Base-by-base conservation (phyloP, 2,113 vertebrate genomes). In the Pholis gunnellus region DNA sequence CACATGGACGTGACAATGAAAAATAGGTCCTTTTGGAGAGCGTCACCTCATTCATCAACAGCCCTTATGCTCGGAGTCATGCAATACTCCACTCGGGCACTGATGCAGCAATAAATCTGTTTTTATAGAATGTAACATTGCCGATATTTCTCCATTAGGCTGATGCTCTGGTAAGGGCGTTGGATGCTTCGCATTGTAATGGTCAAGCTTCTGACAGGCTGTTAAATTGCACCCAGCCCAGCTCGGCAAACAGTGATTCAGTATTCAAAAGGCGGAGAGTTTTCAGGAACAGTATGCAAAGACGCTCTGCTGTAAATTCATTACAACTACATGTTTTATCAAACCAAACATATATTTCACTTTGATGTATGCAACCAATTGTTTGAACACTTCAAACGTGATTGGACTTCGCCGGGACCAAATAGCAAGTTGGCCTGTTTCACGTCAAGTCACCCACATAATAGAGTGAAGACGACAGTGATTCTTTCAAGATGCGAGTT, bases 61-160 rank as follows among this genome's bases (percentile, higher is more conserved):
- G 83, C 60, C 52, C 73, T 81, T 82, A 77, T 73, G 86, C 74
- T 87, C 4, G 5, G 34, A 86, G 86, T 92, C 89, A 81, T 84
- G 81, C 84, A 63, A 88, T 60, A 75, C 87, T 91, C 63, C 59
- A 79, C 68, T 89, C 80, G 68, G 75, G 66, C 83, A 75, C 87
- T 79, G 87, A 88, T 71, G 79, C 79, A 68, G 85, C 85, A 81
- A 93, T 93, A 93, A 91, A 93, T 94, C 90, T 69, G 75, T 46
- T 87, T 91, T 81, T 80, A 89, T 86, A 84, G 70, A 89, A 96
- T 87, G 89, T 94, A 95, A 92, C 89, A 91, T 92, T 95, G 95
- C 94, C 92, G 94, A 94, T 95, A 92, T 93, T 89, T 90, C 86
- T 85, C 84, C 84, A 89, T 93, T 91, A 89, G 75, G 36, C 66